Evolutionary conservation across 2,113 vertebrate species (phyloP), one percentile per base, ranked within the genome.

Genomic region (Indri indri): DNA sequence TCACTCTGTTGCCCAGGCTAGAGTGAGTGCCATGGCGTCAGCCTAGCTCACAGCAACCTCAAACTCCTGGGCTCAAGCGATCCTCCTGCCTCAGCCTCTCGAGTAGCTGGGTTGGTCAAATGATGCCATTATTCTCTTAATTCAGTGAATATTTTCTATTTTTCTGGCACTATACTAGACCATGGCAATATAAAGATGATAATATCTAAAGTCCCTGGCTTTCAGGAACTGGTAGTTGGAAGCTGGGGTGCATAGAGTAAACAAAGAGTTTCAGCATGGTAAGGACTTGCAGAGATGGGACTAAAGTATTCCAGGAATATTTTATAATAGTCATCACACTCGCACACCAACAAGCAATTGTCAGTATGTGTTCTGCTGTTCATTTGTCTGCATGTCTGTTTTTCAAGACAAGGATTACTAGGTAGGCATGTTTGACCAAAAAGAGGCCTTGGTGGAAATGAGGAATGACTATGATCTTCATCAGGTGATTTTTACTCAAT

Each of bases 221-320:
- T 42, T 68, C 50, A 87, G 74, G 7, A 37, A 63, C 66, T 83
- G 76, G 47, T 18, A 23, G 1, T 0, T 50, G n/a, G 20, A 30
- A 57, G 1, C 6, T 77, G 22, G 59, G 13, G 14, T 9, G 0
- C 1, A 20, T 0, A 27, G 52, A 10, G 2, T 47, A 40, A 66
- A 68, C 14, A 1, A 20, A 32, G n/a, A 37, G 6, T 66, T 87
- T 59, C 12, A 1, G 16, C 52, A 59, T 0, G 30, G 11, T 42
- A n/a, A 52, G 17, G 16, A 54, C 11, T 54, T 22, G 6, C 6
- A 63, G 59, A 54, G 34, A 30, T 54, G 13, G 40, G 23, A 50
- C 8, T 42, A 23, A 40, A 54, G 17, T 30, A 40, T 40, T 30
- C 54, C 45, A 71, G 68, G 76, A 6, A 37, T 40, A 61, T 30